Evolutionary conservation across 2,797 vertebrate genomes (phyloP).

Genomic region (Sebastiscus albofasciatus): DNA sequence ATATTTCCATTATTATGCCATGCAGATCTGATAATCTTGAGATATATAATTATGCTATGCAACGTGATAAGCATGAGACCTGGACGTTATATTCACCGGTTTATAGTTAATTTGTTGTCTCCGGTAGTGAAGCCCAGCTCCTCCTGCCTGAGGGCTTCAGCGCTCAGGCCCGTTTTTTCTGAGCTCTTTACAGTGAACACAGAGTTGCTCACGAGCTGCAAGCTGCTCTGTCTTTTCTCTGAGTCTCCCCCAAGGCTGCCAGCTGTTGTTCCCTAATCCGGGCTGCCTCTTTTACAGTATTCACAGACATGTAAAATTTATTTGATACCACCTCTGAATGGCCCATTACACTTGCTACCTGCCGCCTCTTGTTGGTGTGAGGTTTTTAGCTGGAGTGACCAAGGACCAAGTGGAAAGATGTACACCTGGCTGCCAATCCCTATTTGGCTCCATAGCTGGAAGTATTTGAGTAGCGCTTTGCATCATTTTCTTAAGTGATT

Average conservation of each 20-base stretch:
- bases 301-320: constrained; percentile 14
- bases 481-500: neutral
- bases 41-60: neutral
- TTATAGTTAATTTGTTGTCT: neutral
- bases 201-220: constrained; percentile 9
- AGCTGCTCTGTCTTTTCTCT: constrained; percentile 28
- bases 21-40: neutral
- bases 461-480: neutral
- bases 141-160: constrained; percentile 1
- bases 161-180: neutral
- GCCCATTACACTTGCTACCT: constrained; percentile 32
- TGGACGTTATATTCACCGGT: neutral
- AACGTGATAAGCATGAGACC: neutral
- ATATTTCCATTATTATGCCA: no score
- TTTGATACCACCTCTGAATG: constrained; percentile 9
- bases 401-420: neutral
- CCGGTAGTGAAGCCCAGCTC: neutral
- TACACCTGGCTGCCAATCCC: neutral
- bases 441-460: neutral
- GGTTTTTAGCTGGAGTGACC: neutral
- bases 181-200: constrained; percentile 3
- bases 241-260: constrained; percentile 25
- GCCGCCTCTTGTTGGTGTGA: neutral
- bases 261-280: constrained; percentile 34
- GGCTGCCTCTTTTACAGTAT: constrained; percentile 1